phyloP scores from a whole-genome alignment of 2,888 invertebrate genomes.

The Nephrotoma appendiculata region DNA sequence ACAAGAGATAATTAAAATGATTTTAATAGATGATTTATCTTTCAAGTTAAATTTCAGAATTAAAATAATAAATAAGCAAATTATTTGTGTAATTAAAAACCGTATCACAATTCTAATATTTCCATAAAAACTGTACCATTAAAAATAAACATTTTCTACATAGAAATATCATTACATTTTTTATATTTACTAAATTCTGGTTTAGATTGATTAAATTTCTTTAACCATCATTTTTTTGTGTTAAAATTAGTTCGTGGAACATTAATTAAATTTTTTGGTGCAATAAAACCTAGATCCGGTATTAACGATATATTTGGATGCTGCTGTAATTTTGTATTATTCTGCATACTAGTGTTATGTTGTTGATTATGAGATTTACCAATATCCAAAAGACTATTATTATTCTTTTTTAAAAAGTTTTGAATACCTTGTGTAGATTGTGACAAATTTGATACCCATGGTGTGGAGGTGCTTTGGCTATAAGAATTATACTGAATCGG shows the following conservation, averaged over 20 bases:
- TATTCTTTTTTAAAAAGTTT: background rate
- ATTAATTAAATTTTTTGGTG: conserved; percentile 29
- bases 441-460: background rate
- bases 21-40: too few relatives aligned
- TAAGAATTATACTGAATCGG: conserved; percentile 4
- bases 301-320: conserved; percentile 35
- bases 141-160: background rate
- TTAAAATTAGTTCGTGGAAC: conserved; percentile 26
- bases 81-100: too few relatives aligned
- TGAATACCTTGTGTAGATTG: background rate
- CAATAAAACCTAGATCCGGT: conserved; percentile 40
- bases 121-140: background rate
- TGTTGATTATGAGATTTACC: background rate
- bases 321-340: conserved; percentile 14
- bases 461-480: conserved; percentile 10
- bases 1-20: too few relatives aligned
- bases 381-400: background rate
- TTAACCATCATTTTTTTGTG: conserved; percentile 31
- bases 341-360: background rate
- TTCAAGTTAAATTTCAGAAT: too few relatives aligned
- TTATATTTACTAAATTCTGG: background rate
- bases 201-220: conserved; percentile 22
- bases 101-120: too few relatives aligned
- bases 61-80: too few relatives aligned
- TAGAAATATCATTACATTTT: background rate